These are phyloP conservation scores for Axea sp. DNA, from an alignment of 2,888 invertebrate genomes.

Conservation along the genomic window DNA sequence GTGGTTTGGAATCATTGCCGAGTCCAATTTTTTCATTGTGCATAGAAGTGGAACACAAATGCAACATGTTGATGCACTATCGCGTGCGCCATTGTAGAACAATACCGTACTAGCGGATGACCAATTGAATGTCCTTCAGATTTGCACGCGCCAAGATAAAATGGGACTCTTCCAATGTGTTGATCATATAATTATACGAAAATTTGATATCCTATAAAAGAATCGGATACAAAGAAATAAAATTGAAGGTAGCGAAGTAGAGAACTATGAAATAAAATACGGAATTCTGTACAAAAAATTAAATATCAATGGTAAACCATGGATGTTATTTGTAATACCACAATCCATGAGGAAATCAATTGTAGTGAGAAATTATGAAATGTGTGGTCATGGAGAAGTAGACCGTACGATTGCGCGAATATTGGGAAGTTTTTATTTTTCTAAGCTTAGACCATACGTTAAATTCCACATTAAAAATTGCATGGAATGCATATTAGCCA, in stretches of 20 bases:
- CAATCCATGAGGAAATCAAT: constrained; percentile 7
- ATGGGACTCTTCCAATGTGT: constrained; percentile 1
- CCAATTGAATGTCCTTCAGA: constrained; percentile 3
- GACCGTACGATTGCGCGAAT: constrained; percentile 31
- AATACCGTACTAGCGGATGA: too few species aligned
- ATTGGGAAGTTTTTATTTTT: constrained; percentile 59
- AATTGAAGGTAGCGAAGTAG: neutral
- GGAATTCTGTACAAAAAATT: neutral
- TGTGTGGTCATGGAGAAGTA: constrained; percentile 28
- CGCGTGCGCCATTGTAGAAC: neutral
- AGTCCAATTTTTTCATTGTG: constrained; percentile 67
- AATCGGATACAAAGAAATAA: neutral
- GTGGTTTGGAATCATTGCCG: constrained; percentile 59
- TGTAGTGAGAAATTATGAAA: constrained; percentile 52
- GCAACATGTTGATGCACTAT: constrained; percentile 2
- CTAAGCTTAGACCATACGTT: constrained; percentile 32
- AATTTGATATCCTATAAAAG: neutral
- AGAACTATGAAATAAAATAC: neutral
- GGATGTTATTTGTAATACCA: constrained; percentile 1
- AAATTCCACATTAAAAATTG: constrained; percentile 51
- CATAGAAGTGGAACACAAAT: neutral
- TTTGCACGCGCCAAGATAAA: constrained; percentile 6
- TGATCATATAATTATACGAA: constrained; percentile 1
- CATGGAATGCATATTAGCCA: constrained; percentile 25
- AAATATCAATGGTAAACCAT: neutral